Base-by-base conservation (phyloP, 1,140 invertebrate species). In the Aphelenchoides besseyi region DNA sequence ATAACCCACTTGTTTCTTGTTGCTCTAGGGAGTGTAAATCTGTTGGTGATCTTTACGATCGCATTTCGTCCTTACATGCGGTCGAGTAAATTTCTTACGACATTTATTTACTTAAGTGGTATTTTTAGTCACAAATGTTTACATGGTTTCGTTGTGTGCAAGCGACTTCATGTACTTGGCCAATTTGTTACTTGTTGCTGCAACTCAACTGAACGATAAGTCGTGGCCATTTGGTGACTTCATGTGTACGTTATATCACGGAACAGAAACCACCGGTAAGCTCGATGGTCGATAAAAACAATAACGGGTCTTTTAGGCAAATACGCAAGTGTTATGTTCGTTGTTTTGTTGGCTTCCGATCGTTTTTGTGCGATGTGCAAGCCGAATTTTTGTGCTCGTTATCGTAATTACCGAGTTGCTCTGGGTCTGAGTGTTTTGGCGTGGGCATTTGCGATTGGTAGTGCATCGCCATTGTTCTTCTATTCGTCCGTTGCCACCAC, bases 321-420 rank as follows among this genome's bases (percentile, higher is more conserved):
- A 72, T 83, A 83, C 53, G 82, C 82, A 62, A 74, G 70, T 41
- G 82, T 83, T n/a, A 79, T 84, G 55, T 83, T 83, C 57, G 83
- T 83, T 12, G 82, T 84, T 2, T 69, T 83, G n/a, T 72, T 83
- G 1, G 82, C 82, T 5, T 71, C 72, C 5, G 82, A 83, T 64
- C 71, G 82, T 28, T 83, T 83, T 68, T 82, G 73, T 41, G 82
- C 82, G 18, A 83, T 83, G 81, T 83, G 81, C 67, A 74, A 77
- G 57, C 68, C 78, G 30, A 71, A 78, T 52, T 74, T 74, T 69
- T 83, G 81, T 53, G 41, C 78, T 26, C 36, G 70, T 18, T 84
- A 81, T 68, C 76, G 81, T n/a, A 83, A 75, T 62, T 83, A 84
- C 55, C 73, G 69, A 3, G 70, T 61, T 8, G 81, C 82, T 8